These are phyloP conservation scores for Lamprotornis superbus DNA, from an alignment of 2,113 vertebrate genomes.

Conservation along the genomic window DNA sequence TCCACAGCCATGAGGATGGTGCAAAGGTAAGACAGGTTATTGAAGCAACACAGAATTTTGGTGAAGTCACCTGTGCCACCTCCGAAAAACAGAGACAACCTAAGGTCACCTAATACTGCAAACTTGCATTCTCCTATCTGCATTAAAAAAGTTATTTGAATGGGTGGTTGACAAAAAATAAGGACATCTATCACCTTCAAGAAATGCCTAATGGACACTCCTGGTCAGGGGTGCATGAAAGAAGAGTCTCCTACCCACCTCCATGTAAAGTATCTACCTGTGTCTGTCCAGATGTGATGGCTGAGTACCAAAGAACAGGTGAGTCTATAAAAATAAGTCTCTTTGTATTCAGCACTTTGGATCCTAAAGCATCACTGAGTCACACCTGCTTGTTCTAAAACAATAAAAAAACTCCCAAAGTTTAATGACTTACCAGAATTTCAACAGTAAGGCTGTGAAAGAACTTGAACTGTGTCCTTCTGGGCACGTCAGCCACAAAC, in stretches of 20 bases:
- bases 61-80: neutral
- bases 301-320: neutral
- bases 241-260: neutral
- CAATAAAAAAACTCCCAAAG: neutral
- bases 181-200: neutral
- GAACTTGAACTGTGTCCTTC: neutral
- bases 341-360: neutral
- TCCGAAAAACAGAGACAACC: neutral
- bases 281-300: neutral
- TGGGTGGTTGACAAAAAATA: neutral
- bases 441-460: neutral
- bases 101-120: neutral
- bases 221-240: neutral
- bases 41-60: neutral
- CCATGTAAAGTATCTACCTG: neutral
- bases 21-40: rapidly evolving
- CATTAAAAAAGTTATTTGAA: neutral
- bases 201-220: neutral
- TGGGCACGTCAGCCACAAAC: neutral
- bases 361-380: neutral
- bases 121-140: neutral
- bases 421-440: neutral
- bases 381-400: neutral
- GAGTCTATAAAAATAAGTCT: neutral
- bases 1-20: neutral